Percentiles rank a stretch among this genome's conserved stretches.
Conservation (phyloP, 2,797 vertebrate genomes). For the Neomorphus geoffroyi region DNA sequence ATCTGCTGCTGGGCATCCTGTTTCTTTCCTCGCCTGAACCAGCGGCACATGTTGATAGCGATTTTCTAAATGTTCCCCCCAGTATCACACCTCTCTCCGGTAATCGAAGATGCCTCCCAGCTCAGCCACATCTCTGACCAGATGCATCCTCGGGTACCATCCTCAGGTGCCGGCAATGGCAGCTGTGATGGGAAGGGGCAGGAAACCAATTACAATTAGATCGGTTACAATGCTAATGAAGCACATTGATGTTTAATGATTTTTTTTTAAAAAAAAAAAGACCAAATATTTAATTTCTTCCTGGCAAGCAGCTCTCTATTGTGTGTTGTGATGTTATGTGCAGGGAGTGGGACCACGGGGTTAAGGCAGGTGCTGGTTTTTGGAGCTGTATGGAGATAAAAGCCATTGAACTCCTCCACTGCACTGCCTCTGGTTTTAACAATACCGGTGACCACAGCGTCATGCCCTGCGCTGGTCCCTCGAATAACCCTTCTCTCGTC, state of each 20-base stretch:
- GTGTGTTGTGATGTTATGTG: not conserved
- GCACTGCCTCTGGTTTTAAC: accelerated
- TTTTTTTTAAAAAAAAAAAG: not conserved
- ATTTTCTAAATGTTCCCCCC: conserved; percentile 47
- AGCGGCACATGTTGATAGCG: not conserved
- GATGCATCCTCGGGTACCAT: not conserved
- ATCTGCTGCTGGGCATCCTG: conserved; percentile 10
- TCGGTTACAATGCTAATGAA: conserved; percentile 14
- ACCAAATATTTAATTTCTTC: not conserved
- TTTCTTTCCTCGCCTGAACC: not conserved
- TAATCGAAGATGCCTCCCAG: not conserved
- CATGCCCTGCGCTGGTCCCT: accelerated
- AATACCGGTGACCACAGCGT: accelerated
- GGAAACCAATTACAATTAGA: conserved; percentile 12
- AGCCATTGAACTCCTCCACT: accelerated
- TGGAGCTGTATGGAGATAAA: accelerated
- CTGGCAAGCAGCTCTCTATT: not conserved
- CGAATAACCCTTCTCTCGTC: not conserved
- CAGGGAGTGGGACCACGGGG: accelerated
- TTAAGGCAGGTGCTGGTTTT: not conserved
- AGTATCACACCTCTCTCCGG: not conserved
- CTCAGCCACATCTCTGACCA: not conserved
- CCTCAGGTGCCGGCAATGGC: not conserved
- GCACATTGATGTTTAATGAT: conserved; percentile 10
- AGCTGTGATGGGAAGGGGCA: not conserved